Conservation (phyloP, 1,140 invertebrate genomes). For the Drosophila asahinai region DNA sequence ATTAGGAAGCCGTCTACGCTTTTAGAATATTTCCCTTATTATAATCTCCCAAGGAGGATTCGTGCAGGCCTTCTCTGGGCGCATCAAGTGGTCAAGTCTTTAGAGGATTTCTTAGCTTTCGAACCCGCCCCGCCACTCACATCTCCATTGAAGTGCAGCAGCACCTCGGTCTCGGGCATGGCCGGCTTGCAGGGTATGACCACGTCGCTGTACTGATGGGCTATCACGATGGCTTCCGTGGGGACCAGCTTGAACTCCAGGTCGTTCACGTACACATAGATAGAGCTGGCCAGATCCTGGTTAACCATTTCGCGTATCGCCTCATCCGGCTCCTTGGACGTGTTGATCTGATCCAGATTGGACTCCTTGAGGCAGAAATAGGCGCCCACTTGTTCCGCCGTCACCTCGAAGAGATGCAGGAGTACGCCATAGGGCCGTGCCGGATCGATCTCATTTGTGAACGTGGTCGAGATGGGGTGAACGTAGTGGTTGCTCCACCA, state of each 20-base stretch:
- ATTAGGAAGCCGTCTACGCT: no score
- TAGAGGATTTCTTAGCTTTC: neutral
- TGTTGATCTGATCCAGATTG: neutral
- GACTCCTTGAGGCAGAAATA: constrained; percentile 87
- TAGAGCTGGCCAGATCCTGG: constrained; percentile 85
- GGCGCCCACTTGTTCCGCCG: constrained; percentile 86
- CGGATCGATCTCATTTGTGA: constrained; percentile 58
- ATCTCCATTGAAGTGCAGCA: constrained; percentile 84
- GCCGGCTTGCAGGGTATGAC: constrained; percentile 90
- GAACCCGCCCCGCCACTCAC: constrained; percentile 34
- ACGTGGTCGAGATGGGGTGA: neutral
- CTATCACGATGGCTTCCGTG: constrained; percentile 76
- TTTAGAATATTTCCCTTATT: neutral
- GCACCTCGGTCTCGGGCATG: constrained; percentile 88
- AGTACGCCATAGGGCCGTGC: constrained; percentile 82
- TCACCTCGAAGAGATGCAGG: constrained; percentile 85
- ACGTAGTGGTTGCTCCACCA: constrained; percentile 84
- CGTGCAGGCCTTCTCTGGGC: neutral
- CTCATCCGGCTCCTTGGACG: constrained; percentile 37
- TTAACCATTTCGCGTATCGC: constrained; percentile 83
- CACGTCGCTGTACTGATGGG: constrained; percentile 84
- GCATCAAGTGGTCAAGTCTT: neutral
- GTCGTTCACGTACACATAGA: constrained; percentile 90
- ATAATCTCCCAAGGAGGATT: neutral
- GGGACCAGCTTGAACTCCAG: constrained; percentile 86